Base-by-base conservation (phyloP, 2,888 invertebrate genomes). In the Aethes cnicana region DNA sequence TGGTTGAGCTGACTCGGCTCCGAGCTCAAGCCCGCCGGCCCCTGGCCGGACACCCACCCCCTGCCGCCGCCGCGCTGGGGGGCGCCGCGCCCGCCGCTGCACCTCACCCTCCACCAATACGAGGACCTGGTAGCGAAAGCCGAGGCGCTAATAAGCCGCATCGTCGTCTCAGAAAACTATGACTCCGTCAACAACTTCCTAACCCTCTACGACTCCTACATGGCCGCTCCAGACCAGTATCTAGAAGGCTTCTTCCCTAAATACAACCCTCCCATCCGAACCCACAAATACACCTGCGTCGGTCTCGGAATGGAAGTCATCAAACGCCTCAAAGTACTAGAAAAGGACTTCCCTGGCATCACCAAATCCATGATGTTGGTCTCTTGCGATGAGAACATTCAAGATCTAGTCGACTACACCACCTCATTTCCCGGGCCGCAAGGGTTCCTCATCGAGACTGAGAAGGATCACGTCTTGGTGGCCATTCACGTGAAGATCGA, bases 1-100 rank as follows among this genome's bases (percentile, higher is more conserved):
- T 97, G 97, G 97, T 96, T 97, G 92, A 97, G 97, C 96, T 97
- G 97, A 97, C 97, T 97, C 97, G 95, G 93, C 93, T 74, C 78
- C 56, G 78, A 69, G 21, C 70, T 66, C 55, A 72, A 70, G 60
- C 61, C 74, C 49, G 57, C 74, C 57, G 77, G 74, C 72, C 73
- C 68, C 50, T 89, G 89, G 89, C 88, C 90, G 78, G 81, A 80
- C 62, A 78, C 78, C 63, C 84, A 83, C 84, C 88, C 84, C 81
- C 84, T 88, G 33, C 85, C 84, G 68, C 81, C 82, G 1, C 89
- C 88, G 64, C 73, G 82, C 69, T 87, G 86, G 86, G 87, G 84
- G 78, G 82, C 81, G 59, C 68, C 81, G 56, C 90, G 88, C 79
- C 86, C 82, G 69, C 80, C 86, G 65, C 94, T 97, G 67, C 91